A percentile compares a stretch with the other conserved stretches of the same genome.
phyloP scores from a whole-genome alignment of 2,888 invertebrate genomes.

The Suillia variegata region DNA sequence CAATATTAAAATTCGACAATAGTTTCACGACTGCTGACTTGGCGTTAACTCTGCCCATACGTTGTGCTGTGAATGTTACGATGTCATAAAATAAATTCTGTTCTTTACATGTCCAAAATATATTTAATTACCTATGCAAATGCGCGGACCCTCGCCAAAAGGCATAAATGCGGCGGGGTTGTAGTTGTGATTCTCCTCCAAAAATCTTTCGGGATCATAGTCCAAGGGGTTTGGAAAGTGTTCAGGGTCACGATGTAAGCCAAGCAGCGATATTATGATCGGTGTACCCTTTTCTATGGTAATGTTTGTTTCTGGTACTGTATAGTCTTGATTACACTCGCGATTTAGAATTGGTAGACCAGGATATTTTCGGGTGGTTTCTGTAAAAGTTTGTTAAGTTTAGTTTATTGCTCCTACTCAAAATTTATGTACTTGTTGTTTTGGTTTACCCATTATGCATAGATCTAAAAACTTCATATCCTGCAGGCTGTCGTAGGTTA shows the following conservation, averaged over 20 bases:
- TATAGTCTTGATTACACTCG: constrained; percentile 52
- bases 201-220: constrained; percentile 61
- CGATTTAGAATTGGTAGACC: constrained; percentile 57
- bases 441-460: constrained; percentile 58
- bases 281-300: constrained; percentile 53
- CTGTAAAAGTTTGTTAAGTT: too few relatives aligned
- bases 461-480: constrained; percentile 61
- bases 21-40: constrained; percentile 48
- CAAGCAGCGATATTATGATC: constrained; percentile 54
- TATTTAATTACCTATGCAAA: constrained; percentile 59
- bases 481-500: constrained; percentile 58
- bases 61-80: too few relatives aligned
- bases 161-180: constrained; percentile 52
- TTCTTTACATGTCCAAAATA: too few relatives aligned
- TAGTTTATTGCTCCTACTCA: neutral
- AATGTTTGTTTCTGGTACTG: constrained; percentile 43
- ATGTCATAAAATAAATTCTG: too few relatives aligned
- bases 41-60: constrained; percentile 49
- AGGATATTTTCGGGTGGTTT: constrained; percentile 60
- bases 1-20: constrained; percentile 43
- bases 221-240: constrained; percentile 58
- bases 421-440: neutral
- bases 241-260: constrained; percentile 56
- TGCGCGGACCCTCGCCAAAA: constrained; percentile 59
- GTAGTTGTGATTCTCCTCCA: constrained; percentile 42